Base-by-base conservation (phyloP, 2,113 vertebrate species). In the Casuarius casuarius region DNA sequence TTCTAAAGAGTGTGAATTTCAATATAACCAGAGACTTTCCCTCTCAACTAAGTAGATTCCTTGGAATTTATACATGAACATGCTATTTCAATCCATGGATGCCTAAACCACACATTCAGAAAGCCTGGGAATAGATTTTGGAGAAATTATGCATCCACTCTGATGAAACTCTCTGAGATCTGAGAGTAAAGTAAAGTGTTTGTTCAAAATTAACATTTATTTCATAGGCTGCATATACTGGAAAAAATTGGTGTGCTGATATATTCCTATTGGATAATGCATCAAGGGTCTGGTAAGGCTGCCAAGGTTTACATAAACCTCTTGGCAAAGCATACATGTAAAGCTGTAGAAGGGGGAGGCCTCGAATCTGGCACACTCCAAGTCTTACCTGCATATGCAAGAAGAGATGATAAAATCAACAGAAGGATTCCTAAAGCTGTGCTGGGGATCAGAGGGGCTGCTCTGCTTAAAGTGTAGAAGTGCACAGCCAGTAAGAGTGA, bases 361-460 rank as follows among this genome's bases (percentile, higher is more conserved):
- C 56, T 3, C 1, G 62, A 18, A 9, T 23, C 10, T 17, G 48
- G 33, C 87, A 10, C 18, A 21, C 35, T 56, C 70, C 0, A 21
- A 7, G 4, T 14, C 97, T 85, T 95, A 99, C 99, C 99, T 98
- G 98, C 79, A 31, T 99, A 99, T 0, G 97, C 98, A 96, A 99
- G 58, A 8, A 99, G 96, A 25, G 97, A 91, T 0, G 99, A 96
- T 0, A 98, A 58, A 9, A 99, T 25, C 61, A 99, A 90, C n/a
- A 99, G 98, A n/a, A 99, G 96, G 63, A 98, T 68, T 12, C 99
- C 99, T 4, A 99, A 97, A 15, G 98, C 98, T 5, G 98, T 98
- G 67, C 96, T 67, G 83, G 98, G 97, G 91, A 99, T 98, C 49
- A 98, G 91, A 14, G 96, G 73, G 14, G 89, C 59, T 4, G 90